Conservation (phyloP, 2,113 vertebrate genomes). For the Carassius gibelio region DNA sequence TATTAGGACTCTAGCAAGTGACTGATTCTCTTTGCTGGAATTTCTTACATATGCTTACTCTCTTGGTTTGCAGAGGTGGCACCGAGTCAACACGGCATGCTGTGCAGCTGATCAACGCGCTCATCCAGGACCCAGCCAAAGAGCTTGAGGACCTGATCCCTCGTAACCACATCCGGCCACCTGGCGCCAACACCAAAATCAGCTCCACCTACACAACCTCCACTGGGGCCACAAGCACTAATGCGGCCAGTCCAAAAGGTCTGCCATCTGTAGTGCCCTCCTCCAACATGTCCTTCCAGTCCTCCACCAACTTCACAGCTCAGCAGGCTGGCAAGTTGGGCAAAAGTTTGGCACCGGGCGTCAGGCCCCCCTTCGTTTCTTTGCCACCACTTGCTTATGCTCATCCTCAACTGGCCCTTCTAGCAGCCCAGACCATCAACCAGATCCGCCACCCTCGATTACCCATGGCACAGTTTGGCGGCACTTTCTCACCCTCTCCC, state of each 20-base stretch:
- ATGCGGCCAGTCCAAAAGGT: conserved; percentile 83
- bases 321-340: conserved; percentile 86
- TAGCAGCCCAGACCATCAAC: conserved; percentile 98
- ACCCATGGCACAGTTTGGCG: conserved; percentile 97
- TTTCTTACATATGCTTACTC: background rate
- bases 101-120: conserved; percentile 96
- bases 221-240: conserved; percentile 83
- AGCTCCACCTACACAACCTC: conserved; percentile 84
- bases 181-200: conserved; percentile 83
- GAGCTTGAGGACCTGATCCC: conserved; percentile 98
- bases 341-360: conserved; percentile 88
- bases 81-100: conserved; percentile 96
- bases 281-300: conserved; percentile 84
- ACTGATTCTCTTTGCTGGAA: background rate
- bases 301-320: conserved; percentile 85
- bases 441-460: conserved; percentile 97
- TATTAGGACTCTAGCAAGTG: background rate
- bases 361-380: conserved; percentile 94
- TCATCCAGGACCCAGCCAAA: conserved; percentile 98
- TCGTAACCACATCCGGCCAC: conserved; percentile 94
- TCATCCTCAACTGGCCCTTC: conserved; percentile 93
- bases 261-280: conserved; percentile 88
- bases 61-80: conserved; percentile 83
- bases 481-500: conserved; percentile 91
- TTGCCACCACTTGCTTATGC: conserved; percentile 93